These are phyloP conservation scores for Octopus bimaculoides DNA, from an alignment of 1,140 invertebrate genomes.

Conservation along the genomic window DNA sequence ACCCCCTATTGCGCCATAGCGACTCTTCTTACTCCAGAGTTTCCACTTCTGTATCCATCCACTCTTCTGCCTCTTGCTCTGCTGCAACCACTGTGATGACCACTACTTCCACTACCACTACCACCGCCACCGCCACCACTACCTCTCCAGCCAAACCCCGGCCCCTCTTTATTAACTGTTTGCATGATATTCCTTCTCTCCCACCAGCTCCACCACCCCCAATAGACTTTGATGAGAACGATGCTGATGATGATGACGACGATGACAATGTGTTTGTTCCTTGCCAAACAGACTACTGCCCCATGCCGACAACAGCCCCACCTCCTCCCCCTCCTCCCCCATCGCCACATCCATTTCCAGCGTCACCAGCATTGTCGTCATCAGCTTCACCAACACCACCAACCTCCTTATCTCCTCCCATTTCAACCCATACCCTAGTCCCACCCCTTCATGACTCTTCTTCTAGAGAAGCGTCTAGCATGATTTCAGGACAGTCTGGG, in stretches of 20 bases:
- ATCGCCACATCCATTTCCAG: background rate
- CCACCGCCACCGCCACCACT: background rate
- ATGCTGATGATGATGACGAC: constrained; percentile 15
- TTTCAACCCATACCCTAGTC: constrained; percentile 12
- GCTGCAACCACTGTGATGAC: constrained; percentile 5
- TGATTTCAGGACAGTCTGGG: background rate
- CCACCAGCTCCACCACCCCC: constrained; percentile 18
- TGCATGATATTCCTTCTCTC: constrained; percentile 21
- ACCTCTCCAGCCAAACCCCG: background rate
- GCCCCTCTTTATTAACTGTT: background rate
- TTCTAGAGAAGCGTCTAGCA: constrained; percentile 13
- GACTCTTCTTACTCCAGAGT: constrained; percentile 10
- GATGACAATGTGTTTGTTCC: constrained; percentile 3
- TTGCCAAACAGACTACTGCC: background rate
- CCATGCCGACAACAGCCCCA: constrained; percentile 29
- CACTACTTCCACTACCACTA: background rate
- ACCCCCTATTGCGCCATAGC: constrained; percentile 65
- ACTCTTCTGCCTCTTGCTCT: constrained; percentile 13
- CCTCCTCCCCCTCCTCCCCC: constrained; percentile 19
- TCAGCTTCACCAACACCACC: constrained; percentile 21
- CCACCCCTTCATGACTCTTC: constrained; percentile 5
- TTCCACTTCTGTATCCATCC: constrained; percentile 14
- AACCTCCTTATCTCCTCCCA: constrained; percentile 25
- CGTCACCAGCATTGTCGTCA: too few species aligned
- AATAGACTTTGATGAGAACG: constrained; percentile 13